phyloP scores from a whole-genome alignment of 2,888 invertebrate species.

The Eudasyphora cyanicolor region DNA sequence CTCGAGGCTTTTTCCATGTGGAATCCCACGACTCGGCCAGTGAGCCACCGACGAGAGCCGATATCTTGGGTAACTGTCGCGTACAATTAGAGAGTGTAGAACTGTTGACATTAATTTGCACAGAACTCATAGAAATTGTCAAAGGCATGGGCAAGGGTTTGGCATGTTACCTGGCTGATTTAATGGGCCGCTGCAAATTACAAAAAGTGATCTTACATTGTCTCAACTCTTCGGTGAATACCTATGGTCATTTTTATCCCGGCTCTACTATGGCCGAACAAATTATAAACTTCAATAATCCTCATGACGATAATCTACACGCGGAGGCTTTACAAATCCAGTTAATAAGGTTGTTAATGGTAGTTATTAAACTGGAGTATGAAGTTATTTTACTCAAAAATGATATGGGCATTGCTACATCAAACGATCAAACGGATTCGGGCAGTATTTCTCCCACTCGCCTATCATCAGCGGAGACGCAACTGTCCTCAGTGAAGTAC shows the following conservation, averaged over 20 bases:
- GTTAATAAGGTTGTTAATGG: conserved; percentile 84
- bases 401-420: conserved; percentile 73
- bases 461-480: conserved; percentile 68
- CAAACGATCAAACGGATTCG: conserved; percentile 72
- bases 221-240: conserved; percentile 86
- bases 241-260: conserved; percentile 67
- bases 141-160: conserved; percentile 88
- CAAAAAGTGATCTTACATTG: conserved; percentile 92
- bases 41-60: conserved; percentile 84
- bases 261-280: conserved; percentile 85
- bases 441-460: conserved; percentile 77
- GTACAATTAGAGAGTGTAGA: conserved; percentile 89
- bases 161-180: conserved; percentile 88
- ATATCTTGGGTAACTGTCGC: conserved; percentile 88
- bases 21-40: conserved; percentile 74
- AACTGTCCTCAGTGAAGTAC: conserved; percentile 82
- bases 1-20: conserved; percentile 84
- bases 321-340: conserved; percentile 87
- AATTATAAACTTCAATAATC: conserved; percentile 87
- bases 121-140: conserved; percentile 87
- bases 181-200: conserved; percentile 88
- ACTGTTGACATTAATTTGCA: conserved; percentile 86
- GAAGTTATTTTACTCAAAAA: conserved; percentile 83
- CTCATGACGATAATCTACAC: conserved; percentile 83
- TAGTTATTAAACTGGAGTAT: conserved; percentile 88